Evolutionary conservation across 2,888 invertebrate species (phyloP).

Genomic region (Hybos culiciformis): DNA sequence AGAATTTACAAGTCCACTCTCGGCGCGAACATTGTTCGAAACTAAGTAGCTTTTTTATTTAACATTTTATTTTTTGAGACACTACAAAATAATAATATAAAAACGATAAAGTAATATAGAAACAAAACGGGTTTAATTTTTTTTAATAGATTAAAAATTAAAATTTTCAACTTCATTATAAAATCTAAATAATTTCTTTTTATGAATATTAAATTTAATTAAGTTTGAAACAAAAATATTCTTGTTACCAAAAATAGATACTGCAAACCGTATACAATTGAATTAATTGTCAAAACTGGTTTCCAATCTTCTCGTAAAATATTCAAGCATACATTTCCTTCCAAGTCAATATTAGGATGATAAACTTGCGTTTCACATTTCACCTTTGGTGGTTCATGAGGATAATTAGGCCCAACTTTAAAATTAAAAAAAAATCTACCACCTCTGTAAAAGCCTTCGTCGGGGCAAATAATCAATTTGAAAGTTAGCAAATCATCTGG

Average conservation of each 20-base stretch:
- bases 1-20: too few relatives aligned
- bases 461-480: slow-evolving; percentile 90
- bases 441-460: slow-evolving; percentile 92
- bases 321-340: slow-evolving; percentile 95
- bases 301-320: slow-evolving; percentile 98
- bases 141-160: too few relatives aligned
- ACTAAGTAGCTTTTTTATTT: too few relatives aligned
- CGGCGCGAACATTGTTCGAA: too few relatives aligned
- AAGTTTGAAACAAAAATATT: background rate
- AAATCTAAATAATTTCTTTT: background rate
- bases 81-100: too few relatives aligned
- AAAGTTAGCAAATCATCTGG: slow-evolving; percentile 92
- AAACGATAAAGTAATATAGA: too few relatives aligned
- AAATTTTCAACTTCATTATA: background rate
- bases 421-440: slow-evolving; percentile 94
- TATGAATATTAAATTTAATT: background rate
- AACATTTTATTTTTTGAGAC: too few relatives aligned
- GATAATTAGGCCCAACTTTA: slow-evolving; percentile 82
- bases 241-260: slow-evolving; percentile 77
- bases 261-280: slow-evolving; percentile 93
- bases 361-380: slow-evolving; percentile 96
- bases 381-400: slow-evolving; percentile 96
- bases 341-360: slow-evolving; percentile 96
- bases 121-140: too few relatives aligned
- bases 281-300: slow-evolving; percentile 93